Evolutionary conservation across 2,888 invertebrate genomes (phyloP), one percentile per base, ranked within the genome.

Genomic region (Synanthedon vespiformis): DNA sequence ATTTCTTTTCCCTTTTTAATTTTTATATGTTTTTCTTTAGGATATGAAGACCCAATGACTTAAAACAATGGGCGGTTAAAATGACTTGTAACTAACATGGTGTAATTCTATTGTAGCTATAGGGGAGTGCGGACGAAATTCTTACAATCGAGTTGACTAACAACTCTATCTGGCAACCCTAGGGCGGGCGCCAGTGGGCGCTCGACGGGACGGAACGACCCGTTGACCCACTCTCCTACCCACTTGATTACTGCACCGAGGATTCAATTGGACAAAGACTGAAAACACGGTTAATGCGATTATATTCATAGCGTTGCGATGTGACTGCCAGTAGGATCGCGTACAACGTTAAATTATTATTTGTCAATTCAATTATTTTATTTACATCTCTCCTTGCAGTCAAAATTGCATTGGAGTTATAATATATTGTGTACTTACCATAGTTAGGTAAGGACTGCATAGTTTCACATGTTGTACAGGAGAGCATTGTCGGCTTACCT

Each of bases 181-280:
- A 60, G 58, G 16, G 40, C 53, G 51, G 51, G 49, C 52, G 52
- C 52, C 55, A 58, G 58, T 58, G 61, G 53, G 40, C 49, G 60
- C 58, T 53, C 59, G 56, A 51, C 57, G 59, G 59, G 54, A 48
- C 70, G 74, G 70, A 68, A 68, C 77, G 81, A 70, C 84, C 83
- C 72, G 70, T 58, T 84, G 81, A 83, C 86, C 85, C 74, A 85
- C 72, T 84, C 68, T 63, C 63, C 59, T 61, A 61, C 66, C 67
- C 70, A 73, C 72, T 78, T 76, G 74, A 79, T 81, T 79, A 74
- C 75, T 74, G 75, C 73, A 72, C 68, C 65, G 70, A 68, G 73
- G 62, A 77, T 76, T 77, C 77, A 77, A 80, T 80, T 78, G 80
- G 70, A 80, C 78, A 76, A 80, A 80, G 66, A 68, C 68, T 74